These are phyloP conservation scores for Dione juno DNA, from an alignment of 2,888 invertebrate species.

Conservation along the genomic window DNA sequence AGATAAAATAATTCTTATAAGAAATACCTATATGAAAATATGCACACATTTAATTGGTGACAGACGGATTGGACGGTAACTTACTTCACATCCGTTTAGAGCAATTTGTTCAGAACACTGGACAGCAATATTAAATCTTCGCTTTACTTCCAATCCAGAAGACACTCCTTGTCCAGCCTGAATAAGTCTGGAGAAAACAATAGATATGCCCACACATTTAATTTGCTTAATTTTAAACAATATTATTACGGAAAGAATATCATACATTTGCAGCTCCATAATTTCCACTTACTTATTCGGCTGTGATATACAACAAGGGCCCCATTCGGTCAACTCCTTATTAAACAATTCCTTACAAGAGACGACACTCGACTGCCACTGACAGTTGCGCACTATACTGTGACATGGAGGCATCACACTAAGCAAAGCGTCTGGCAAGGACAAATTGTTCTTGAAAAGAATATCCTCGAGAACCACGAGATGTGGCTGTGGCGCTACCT, in stretches of 20 bases:
- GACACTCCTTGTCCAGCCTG: constrained; percentile 18
- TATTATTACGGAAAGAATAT: too few species aligned
- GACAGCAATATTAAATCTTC: constrained; percentile 55
- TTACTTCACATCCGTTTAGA: constrained; percentile 60
- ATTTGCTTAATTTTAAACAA: background rate
- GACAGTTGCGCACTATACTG: constrained; percentile 56
- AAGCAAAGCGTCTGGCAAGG: constrained; percentile 56
- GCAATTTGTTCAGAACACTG: constrained; percentile 55
- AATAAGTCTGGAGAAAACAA: constrained; percentile 38
- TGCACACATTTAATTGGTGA: too few species aligned
- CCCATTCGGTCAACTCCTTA: constrained; percentile 59
- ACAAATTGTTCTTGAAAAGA: constrained; percentile 53
- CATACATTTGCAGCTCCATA: too few species aligned
- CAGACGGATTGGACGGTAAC: background rate
- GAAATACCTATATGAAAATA: background rate
- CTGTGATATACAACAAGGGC: constrained; percentile 65
- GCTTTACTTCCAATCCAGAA: constrained; percentile 44
- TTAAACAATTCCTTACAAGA: constrained; percentile 61
- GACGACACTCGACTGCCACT: constrained; percentile 56
- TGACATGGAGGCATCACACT: constrained; percentile 57
- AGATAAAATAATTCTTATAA: background rate
- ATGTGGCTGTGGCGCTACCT: constrained; percentile 49
- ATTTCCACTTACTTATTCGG: constrained; percentile 56
- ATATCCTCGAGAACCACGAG: constrained; percentile 55
- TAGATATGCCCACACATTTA: background rate